Conservation (phyloP, 2,888 invertebrate species). For the Leptinotarsa peninsularis region DNA sequence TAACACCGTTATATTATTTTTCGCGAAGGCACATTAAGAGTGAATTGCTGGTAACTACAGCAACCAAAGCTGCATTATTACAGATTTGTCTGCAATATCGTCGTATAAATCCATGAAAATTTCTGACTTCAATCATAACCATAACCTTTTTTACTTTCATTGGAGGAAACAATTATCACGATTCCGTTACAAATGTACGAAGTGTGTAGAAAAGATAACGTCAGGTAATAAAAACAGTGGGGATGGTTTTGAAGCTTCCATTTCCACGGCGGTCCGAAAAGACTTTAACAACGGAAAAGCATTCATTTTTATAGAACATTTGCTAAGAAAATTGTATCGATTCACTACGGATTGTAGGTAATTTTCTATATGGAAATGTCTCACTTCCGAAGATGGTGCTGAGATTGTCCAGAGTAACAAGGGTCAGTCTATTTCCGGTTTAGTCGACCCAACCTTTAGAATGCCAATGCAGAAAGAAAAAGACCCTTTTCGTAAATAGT, state of each 20-base stretch:
- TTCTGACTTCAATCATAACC: constrained; percentile 27
- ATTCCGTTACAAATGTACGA: constrained; percentile 41
- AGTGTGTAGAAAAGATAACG: constrained; percentile 33
- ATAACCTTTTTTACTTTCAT: constrained; percentile 40
- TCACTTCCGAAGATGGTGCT: constrained; percentile 25
- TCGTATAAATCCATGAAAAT: background rate
- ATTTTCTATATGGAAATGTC: constrained; percentile 50
- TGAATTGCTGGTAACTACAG: background rate
- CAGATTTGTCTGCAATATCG: constrained; percentile 4
- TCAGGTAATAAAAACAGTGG: constrained; percentile 23
- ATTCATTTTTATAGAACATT: constrained; percentile 61
- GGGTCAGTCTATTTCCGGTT: constrained; percentile 61
- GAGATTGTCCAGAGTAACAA: constrained; percentile 53
- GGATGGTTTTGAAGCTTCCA: constrained; percentile 22
- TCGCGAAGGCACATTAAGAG: no score
- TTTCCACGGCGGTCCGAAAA: constrained; percentile 26
- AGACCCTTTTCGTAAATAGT: background rate
- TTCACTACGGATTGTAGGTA: constrained; percentile 55
- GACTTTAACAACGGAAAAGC: constrained; percentile 58
- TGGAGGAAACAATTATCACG: constrained; percentile 44
- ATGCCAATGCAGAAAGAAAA: background rate
- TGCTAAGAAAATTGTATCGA: constrained; percentile 61
- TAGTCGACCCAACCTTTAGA: background rate
- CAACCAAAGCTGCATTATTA: background rate
- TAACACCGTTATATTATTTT: background rate